Base-by-base conservation (phyloP, 2,888 invertebrate species). In the Fragum sueziense region DNA sequence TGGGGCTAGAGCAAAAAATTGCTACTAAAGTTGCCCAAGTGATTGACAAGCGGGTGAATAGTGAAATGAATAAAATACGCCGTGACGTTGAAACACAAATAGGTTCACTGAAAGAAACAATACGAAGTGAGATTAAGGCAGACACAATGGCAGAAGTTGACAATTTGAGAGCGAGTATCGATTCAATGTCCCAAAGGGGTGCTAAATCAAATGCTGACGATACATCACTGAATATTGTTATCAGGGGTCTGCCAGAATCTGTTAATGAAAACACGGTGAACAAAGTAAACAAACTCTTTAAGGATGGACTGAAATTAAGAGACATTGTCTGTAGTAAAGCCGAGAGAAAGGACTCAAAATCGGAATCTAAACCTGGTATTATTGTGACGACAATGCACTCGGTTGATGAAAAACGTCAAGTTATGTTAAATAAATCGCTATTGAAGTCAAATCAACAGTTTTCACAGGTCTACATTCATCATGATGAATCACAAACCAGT, bases 31-130 rank as follows among this genome's bases (percentile, higher is more conserved):
- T 67, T 20, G 31, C 67, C 22, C 67, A 37, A 37, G 2, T 67
- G 34, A 20, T 67, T 4, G 62, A 62, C 7, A 62, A 62, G 31
- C 62, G 62, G n/a, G 62, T 62, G 22, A 62, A 62, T 31, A 62
- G 62, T 62, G 57, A 57, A 57, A 57, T 57, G 57, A 27, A 27
- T 57, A 57, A 57, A 29, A 27, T 57, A 57, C 25, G 29, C 27
- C 25, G 4, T 25, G 57, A 57, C 29, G 57, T 57, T 47, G 61
- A 61, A 27, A n/a, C 17, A 2, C 22, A 67, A 2, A 2, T 67
- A 22, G 67, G 34, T 22, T 67, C 67, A 22, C n/a, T 37, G 3
- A 31, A 37, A n/a, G 41, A 67, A n/a, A 34, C 65, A 31, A n/a
- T 61, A 27, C 27, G 37, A 65, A 22, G 31, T 14, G 34, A 65